These are phyloP conservation scores for Callaeas wilsoni DNA, from an alignment of 2,113 vertebrate genomes.

Conservation along the genomic window DNA sequence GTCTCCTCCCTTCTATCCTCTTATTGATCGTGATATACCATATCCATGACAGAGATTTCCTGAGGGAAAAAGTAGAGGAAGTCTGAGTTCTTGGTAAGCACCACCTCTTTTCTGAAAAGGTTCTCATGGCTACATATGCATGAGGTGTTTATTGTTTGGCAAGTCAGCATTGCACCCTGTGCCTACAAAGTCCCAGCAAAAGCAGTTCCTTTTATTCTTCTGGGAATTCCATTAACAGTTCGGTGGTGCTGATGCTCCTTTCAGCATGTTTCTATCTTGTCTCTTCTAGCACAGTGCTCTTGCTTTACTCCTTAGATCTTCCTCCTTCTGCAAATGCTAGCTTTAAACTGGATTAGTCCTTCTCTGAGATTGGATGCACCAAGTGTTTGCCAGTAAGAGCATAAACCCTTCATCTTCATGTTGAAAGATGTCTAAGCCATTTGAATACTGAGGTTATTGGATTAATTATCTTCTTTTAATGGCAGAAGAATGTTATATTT, in stretches of 20 bases:
- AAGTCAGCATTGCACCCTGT: background rate
- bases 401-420: background rate
- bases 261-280: background rate
- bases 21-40: fast-evolving
- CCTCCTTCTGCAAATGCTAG: background rate
- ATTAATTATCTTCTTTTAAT: background rate
- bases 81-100: background rate
- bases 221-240: background rate
- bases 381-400: background rate
- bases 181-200: background rate
- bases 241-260: background rate
- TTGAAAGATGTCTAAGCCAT: background rate
- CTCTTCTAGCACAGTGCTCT: background rate
- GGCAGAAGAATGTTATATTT: slow-evolving; percentile 31
- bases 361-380: background rate
- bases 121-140: background rate
- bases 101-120: background rate
- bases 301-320: background rate
- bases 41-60: background rate
- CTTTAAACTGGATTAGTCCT: background rate
- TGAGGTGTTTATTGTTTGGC: background rate
- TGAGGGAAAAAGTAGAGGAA: background rate
- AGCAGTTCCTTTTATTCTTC: background rate
- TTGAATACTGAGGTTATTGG: background rate
- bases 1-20: background rate